Evolutionary conservation across 2,888 invertebrate species (phyloP).

Genomic region (Andrena marginata): DNA sequence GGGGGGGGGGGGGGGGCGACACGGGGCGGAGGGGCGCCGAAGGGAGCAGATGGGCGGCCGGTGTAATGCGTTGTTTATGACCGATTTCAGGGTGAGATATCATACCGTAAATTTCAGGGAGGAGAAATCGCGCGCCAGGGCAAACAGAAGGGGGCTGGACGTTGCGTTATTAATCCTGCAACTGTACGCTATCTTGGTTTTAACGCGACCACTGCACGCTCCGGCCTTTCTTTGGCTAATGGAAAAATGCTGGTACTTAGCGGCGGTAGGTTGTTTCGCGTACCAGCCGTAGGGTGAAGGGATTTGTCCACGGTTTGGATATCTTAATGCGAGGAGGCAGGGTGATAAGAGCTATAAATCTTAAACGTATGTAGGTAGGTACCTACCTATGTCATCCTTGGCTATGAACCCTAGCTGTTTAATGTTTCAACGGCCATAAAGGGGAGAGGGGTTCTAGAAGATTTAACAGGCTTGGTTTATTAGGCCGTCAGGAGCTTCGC

Average conservation of each 20-base stretch:
- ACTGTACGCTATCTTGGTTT: neutral
- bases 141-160: constrained; percentile 23
- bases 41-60: constrained; percentile 34
- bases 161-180: neutral
- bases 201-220: neutral
- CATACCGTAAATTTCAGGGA: constrained; percentile 48
- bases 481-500: constrained; percentile 1
- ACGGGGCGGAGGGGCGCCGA: constrained; percentile 9
- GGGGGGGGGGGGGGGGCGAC: neutral
- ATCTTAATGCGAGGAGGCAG: neutral
- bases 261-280: neutral
- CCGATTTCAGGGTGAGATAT: constrained; percentile 27
- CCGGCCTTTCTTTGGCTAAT: neutral
- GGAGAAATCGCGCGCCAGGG: constrained; percentile 23
- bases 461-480: neutral
- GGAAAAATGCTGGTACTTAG: neutral
- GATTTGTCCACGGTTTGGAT: neutral
- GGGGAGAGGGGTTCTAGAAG: neutral
- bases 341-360: neutral
- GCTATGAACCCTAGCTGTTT: neutral
- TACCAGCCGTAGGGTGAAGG: neutral
- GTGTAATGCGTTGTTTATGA: constrained; percentile 48
- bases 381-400: neutral
- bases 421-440: constrained; percentile 3
- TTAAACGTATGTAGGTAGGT: neutral